A percentile compares a stretch with the other conserved stretches of the same genome.
phyloP scores from a whole-genome alignment of 2,113 vertebrate species.

The Lophotis ruficrista region DNA sequence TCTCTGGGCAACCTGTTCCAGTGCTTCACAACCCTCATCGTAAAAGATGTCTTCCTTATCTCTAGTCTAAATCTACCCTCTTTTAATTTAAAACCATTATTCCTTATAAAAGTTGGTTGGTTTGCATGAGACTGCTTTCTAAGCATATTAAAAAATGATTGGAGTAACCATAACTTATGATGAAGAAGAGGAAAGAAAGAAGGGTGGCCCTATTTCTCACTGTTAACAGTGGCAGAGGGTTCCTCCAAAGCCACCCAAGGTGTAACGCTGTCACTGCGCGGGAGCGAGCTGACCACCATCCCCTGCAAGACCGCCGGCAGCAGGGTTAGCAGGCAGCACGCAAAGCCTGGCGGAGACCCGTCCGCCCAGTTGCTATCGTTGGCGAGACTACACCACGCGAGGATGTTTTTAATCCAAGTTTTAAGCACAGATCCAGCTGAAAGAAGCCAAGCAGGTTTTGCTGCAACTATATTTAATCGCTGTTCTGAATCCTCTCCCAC shows the following conservation, averaged over 20 bases:
- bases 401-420: neutral
- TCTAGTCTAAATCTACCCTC: too few species aligned
- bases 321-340: neutral
- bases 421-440: neutral
- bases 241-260: accelerated
- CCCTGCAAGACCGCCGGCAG: accelerated
- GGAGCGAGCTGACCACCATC: accelerated
- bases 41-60: too few species aligned
- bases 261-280: accelerated
- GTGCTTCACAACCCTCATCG: too few species aligned
- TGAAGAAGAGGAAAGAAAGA: neutral
- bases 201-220: neutral
- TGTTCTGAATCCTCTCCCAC: neutral
- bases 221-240: neutral
- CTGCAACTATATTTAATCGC: neutral
- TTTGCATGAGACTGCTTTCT: neutral
- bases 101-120: neutral
- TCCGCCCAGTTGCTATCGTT: accelerated
- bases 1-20: too few species aligned
- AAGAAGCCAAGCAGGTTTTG: constrained; percentile 44
- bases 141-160: neutral
- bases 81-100: too few species aligned
- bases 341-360: accelerated
- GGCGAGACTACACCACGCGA: accelerated
- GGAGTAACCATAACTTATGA: neutral